Evolutionary conservation across 2,113 vertebrate species (phyloP), one percentile per base, ranked within the genome.

Genomic region (Brachypodius melanocephalos): DNA sequence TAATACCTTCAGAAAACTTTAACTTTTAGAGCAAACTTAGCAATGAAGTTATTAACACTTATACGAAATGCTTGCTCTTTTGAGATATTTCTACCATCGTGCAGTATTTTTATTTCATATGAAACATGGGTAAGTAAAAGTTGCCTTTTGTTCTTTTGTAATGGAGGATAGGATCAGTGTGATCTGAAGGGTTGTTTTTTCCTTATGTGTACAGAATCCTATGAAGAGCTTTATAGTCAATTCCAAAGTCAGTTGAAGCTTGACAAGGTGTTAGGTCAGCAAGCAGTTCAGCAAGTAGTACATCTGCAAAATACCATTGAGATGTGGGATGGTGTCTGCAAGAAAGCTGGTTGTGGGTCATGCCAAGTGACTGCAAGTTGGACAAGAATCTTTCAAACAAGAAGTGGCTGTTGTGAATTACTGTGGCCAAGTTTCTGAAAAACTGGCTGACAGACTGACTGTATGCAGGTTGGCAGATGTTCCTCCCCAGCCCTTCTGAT

Each of bases 1-100:
- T 84, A 97, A 95, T 48, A 61, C 52, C 48, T 75, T 84, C 22
- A 75, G 40, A 74, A 77, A 94, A 93, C 32, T 91, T 92, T 51
- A 62, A 77, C 55, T 74, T 91, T 74, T 26, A 73, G 24, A 85
- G 18, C 26, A 40, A 91, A 93, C 51, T 88, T 88, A 88, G 9
- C 34, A 79, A 38, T 51, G 18, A 88, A 88, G 34, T 82, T 85
- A 88, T 45, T 57, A 82, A 34, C 36, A 57, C 17, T 55, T 74
- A 40, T 6, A n/a, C 72, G 40, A 75, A 77, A 4, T 20, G 13
- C 24, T 6, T 73, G 11, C 6, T 86, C 72, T 76, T 89, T 73
- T 51, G 66, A 76, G 55, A n/a, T 71, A 34, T 67, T 59, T 72
- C 40, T 85, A 51, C 46, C 20, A 20, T 75, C 36, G 20, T 17